Base-by-base conservation (phyloP, 2,888 invertebrate genomes). In the Aphrophora alni region DNA sequence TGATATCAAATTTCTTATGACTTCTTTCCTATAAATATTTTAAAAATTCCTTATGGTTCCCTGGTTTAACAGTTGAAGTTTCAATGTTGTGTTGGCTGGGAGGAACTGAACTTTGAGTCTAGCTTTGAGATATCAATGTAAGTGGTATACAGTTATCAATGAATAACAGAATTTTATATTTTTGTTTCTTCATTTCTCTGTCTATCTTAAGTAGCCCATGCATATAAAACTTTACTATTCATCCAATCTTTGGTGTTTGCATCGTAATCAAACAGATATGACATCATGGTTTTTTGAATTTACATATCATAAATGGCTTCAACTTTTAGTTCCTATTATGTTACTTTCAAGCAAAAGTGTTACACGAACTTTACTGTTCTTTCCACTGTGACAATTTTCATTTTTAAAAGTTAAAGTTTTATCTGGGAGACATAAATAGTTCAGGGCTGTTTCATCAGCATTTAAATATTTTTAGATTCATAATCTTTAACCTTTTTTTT, bases 341-440 rank as follows among this genome's bases (percentile, higher is more conserved):
- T 77, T 80, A 24, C 69, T 72, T 1, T 71, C 74, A 44, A 77
- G 28, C 68, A 82, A 44, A 24, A 82, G 25, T 12, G 80, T 80
- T 38, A 79, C 38, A 24, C 81, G 68, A 51, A 87, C 85, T 83
- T 87, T 87, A 70, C 86, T 87, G 75, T 86, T 82, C 83, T 88
- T 87, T 70, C 87, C 86, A 59, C 86, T 86, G 44, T 80, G 82
- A 80, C 87, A 87, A 78, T 86, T 84, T 81, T 86, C 85, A 27
- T 83, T 78, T 85, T 85, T 85, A 75, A 86, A 85, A 70, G 78
- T 83, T 17, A 85, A 80, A 1, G 85, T 86, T 84, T 85, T 85
- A 77, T 86, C 84, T 7, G 85, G 85, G 0, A 84, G 77, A 80
- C 83, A 82, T 77, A 84, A 84, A 80, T 82, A 86, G 82, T 84